Evolutionary conservation across 2,113 vertebrate species (phyloP).

Genomic region (Columba janthina): DNA sequence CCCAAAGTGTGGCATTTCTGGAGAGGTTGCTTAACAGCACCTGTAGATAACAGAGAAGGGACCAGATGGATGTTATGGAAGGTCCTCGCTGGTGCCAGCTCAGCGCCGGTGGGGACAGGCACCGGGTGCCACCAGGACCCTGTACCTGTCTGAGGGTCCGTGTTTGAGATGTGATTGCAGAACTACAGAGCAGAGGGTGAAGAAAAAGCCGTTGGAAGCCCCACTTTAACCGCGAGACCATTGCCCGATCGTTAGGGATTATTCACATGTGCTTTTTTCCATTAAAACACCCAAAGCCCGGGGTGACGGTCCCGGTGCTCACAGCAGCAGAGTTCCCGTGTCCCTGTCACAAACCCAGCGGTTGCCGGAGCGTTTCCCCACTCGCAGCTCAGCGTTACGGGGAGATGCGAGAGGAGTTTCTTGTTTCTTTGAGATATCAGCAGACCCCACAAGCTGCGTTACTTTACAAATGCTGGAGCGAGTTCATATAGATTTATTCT

Average conservation of each 20-base stretch:
- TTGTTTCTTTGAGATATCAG: constrained; percentile 33
- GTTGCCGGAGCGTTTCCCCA: constrained; percentile 19
- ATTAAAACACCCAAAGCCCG: not conserved
- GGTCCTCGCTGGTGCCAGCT: not conserved
- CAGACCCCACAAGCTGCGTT: constrained; percentile 59
- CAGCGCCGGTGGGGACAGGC: rapidly evolving
- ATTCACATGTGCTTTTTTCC: not conserved
- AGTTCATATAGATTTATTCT: not conserved
- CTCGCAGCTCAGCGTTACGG: not conserved
- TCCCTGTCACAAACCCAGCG: not conserved
- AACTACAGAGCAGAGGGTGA: not conserved
- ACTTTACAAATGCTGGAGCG: constrained; percentile 11
- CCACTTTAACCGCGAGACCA: not conserved
- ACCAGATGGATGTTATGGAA: not conserved
- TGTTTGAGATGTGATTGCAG: not conserved
- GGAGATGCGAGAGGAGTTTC: constrained; percentile 40
- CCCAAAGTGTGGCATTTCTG: not conserved
- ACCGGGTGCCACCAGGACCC: not conserved
- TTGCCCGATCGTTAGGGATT: not conserved
- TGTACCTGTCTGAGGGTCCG: not conserved
- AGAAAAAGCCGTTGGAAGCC: not conserved
- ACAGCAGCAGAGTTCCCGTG: not conserved
- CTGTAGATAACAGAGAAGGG: not conserved
- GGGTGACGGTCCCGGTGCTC: no score
- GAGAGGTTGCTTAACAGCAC: not conserved